Evolutionary conservation across 1,140 invertebrate species (phyloP).

Genomic region (Glossosoma conforme): DNA sequence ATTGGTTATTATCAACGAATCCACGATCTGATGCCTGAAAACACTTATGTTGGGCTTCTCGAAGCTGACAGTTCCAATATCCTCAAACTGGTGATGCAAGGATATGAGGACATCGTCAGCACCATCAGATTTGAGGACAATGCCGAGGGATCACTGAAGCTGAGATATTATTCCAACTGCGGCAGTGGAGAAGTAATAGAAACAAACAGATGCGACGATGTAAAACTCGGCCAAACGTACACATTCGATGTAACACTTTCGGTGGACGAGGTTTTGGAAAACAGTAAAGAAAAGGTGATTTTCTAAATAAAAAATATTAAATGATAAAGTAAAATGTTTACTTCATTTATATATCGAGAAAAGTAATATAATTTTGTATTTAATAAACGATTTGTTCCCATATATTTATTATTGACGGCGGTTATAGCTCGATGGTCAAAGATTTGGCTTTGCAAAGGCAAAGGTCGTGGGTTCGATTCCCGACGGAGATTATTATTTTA

Average conservation of each 20-base stretch:
- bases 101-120: slow-evolving; percentile 54
- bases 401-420: too few species aligned
- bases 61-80: slow-evolving; percentile 58
- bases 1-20: slow-evolving; percentile 51
- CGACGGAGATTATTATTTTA: too few species aligned
- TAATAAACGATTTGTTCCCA: too few species aligned
- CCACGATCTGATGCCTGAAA: slow-evolving; percentile 48
- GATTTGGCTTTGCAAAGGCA: too few species aligned
- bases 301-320: too few species aligned
- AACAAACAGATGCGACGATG: slow-evolving; percentile 50
- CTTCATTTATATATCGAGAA: too few species aligned
- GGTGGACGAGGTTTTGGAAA: too few species aligned
- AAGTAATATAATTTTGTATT: too few species aligned
- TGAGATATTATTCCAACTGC: slow-evolving; percentile 55
- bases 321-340: too few species aligned
- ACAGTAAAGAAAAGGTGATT: too few species aligned
- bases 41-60: slow-evolving; percentile 54
- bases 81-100: slow-evolving; percentile 54
- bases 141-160: slow-evolving; percentile 43
- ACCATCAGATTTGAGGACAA: slow-evolving; percentile 54
- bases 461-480: too few species aligned
- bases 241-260: slow-evolving; percentile 55
- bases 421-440: too few species aligned
- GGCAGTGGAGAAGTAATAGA: slow-evolving; percentile 43
- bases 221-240: slow-evolving; percentile 51